Evolutionary conservation across 2,888 invertebrate genomes (phyloP), one percentile per base, ranked within the genome.

Genomic region (Eilema depressum): DNA sequence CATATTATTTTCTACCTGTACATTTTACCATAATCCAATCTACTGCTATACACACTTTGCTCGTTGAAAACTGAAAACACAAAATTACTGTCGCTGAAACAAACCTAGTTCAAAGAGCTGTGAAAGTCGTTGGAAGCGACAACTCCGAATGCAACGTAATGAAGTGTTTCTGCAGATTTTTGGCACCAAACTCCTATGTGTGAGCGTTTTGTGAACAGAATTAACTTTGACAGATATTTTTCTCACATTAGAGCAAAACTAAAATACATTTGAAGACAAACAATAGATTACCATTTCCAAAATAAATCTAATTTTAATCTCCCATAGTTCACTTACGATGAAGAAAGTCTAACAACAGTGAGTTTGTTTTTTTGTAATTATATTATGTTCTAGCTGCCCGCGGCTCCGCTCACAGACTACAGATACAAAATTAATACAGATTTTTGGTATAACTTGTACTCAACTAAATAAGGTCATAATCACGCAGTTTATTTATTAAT

Each of bases 141-240:
- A 68, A 56, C 60, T 60, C 63, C 63, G 56, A 74, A 69, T 78
- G 75, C 74, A 74, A 67, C 67, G 30, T 82, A 83, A 81, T 83
- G 83, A 74, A 81, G 81, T 82, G 72, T 60, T 69, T 68, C 69
- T 65, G 63, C 56, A 56, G 63, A 73, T 70, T 74, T 74, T 81
- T 75, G 70, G 68, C 70, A 73, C 60, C 26, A 20, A 41, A 60
- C 41, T 25, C 63, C 1, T 26, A 20, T 63, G 33, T 20, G 56
- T 56, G 25, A 5, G 17, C 28, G 1, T 59, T 59, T 26, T 59
- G 14, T 59, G 25, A 28, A 59, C 25, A 26, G 28, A 17, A 59
- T 59, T 59, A 28, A 59, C 59, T 59, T 59, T 26, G 26, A 59
- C 17, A 28, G 59, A 59, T 26, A 59, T 26, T 26, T 53, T 25